Evolutionary conservation across 2,888 invertebrate genomes (phyloP), one percentile per base, ranked within the genome.

Genomic region (Lithophane leautieri): DNA sequence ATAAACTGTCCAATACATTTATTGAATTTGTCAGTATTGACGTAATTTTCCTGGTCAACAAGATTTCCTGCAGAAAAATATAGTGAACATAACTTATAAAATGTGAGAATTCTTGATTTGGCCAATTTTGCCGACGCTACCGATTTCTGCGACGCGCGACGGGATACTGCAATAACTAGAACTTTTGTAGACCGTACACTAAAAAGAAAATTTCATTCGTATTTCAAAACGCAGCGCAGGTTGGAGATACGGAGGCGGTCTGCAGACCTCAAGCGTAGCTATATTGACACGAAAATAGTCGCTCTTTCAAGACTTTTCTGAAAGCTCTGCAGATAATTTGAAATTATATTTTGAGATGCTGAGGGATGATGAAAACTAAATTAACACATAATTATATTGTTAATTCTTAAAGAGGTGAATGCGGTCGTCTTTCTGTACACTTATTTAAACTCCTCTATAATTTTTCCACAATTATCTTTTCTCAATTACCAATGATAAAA

Each of bases 21-120:
- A 66, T 76, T 60, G 6, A 60, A 71, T 70, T 52, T 68, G 73
- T 62, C 68, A 82, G 56, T 70, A 42, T 60, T 61, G 47, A 34
- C 22, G 56, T 34, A 25, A 56, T 68, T 68, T 85, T 67, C 40
- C 60, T 63, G 52, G 67, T 65, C 44, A 61, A 52, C 50, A 62
- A 71, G 40, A 73, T 79, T 83, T 77, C 16, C 47, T 56, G 34
- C 14, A 28, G 65, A 77, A 70, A 76, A 83, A 71, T 76, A 63
- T 66, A 73, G 56, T 40, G 66, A 44, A 65, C 72, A 47, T 72
- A 67, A 73, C 65, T 52, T 67, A 62, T 7, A 66, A 68, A 78
- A 73, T 80, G 79, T 83, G 79, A 81, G 79, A 73, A 70, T 73
- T 84, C 69, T 76, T 86, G 84, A 80, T 86, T 86, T 79, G 19